Conservation (phyloP, 2,113 vertebrate genomes). For the Epinephelus cyanopodus region DNA sequence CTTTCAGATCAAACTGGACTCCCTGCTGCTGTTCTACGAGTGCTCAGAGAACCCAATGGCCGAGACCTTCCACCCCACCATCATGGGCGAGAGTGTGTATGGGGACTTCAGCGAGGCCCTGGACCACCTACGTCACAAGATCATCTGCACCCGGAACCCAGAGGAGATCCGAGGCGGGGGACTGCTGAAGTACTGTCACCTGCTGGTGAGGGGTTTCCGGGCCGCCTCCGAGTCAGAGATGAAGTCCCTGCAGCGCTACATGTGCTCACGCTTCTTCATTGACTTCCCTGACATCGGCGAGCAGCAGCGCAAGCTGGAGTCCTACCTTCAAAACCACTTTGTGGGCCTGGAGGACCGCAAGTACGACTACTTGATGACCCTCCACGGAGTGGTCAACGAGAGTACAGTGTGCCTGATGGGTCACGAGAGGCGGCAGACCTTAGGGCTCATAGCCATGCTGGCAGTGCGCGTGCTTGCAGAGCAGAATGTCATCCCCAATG, state of each 20-base stretch:
- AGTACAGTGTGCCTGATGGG: constrained; percentile 99
- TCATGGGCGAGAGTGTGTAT: constrained; percentile 97
- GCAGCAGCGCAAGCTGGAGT: constrained; percentile 98
- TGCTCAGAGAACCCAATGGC: constrained; percentile 98
- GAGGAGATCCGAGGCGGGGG: constrained; percentile 98
- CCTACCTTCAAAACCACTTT: constrained; percentile 99
- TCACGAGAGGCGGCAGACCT: constrained; percentile 96
- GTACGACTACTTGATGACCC: constrained; percentile 99
- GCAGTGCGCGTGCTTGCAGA: constrained; percentile 96
- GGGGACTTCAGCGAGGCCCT: constrained; percentile 95
- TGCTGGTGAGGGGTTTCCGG: constrained; percentile 95
- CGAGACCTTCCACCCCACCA: constrained; percentile 96
- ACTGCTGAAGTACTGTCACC: constrained; percentile 99
- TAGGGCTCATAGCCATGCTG: constrained; percentile 98
- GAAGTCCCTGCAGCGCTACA: constrained; percentile 98
- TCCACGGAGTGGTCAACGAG: constrained; percentile 97
- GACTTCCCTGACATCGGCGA: constrained; percentile 98
- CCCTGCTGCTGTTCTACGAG: constrained; percentile 97
- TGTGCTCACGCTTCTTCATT: constrained; percentile 99
- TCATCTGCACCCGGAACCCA: constrained; percentile 97
- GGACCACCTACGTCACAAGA: constrained; percentile 95
- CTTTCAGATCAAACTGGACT: constrained; percentile 99
- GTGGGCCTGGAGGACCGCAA: constrained; percentile 99
- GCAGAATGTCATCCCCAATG: constrained; percentile 98
- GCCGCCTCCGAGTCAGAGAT: constrained; percentile 94